A percentile compares a stretch with the other conserved stretches of the same genome.
Conservation (phyloP, 30 jellyfish, hydroid and myxozoan genomes). For the Mastigias papua region DNA sequence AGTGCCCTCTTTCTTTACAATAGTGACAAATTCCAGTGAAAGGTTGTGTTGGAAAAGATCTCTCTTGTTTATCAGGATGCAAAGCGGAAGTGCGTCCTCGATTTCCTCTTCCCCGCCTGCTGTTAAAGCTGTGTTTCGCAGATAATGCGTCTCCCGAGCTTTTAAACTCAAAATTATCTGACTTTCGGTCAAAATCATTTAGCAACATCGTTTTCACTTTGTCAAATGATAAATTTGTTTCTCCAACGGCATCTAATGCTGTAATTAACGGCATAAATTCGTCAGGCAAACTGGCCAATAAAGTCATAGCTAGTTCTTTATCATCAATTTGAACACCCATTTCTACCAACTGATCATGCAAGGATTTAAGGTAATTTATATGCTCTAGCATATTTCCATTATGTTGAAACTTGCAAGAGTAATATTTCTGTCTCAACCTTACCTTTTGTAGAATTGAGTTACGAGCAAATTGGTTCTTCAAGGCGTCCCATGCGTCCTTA, state of each 20-base stretch:
- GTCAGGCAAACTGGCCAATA: conserved; percentile 59
- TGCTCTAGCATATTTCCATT: conserved; percentile 58
- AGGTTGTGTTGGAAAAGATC: background rate
- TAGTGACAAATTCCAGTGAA: conserved; percentile 36
- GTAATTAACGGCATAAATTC: conserved; percentile 50
- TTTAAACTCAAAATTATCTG: conserved; percentile 31
- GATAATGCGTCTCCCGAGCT: conserved; percentile 28
- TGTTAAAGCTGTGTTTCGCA: conserved; percentile 28
- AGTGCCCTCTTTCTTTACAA: conserved; percentile 51
- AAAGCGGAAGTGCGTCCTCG: conserved; percentile 13
- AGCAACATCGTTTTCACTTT: conserved; percentile 38
- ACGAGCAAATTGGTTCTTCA: conserved; percentile 57
- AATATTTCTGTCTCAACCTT: conserved; percentile 40
- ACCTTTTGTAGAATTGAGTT: conserved; percentile 46
- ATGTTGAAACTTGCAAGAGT: conserved; percentile 30
- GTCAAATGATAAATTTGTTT: conserved; percentile 23
- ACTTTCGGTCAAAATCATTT: conserved; percentile 34
- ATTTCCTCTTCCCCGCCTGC: conserved; percentile 37
- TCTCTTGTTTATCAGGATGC: conserved; percentile 22
- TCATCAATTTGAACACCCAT: conserved; percentile 26
- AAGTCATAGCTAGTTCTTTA: conserved; percentile 46
- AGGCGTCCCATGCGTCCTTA: conserved; percentile 45
- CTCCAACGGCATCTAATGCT: conserved; percentile 63
- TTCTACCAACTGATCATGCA: conserved; percentile 55
- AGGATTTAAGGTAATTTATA: conserved; percentile 36